Conservation (phyloP, 1,140 invertebrate genomes). For the Conopomorpha cramerella region DNA sequence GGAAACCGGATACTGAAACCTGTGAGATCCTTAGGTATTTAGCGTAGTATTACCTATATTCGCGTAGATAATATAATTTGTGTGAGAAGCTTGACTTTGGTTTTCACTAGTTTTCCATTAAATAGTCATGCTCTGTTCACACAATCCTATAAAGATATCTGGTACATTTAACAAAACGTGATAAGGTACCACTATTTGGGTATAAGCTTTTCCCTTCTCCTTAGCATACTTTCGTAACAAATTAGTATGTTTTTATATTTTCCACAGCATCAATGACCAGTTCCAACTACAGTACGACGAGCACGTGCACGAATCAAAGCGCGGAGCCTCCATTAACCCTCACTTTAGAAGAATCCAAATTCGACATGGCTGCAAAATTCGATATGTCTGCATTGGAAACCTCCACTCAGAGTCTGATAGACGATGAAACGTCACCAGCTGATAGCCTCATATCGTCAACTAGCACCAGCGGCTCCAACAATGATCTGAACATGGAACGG, state of each 20-base stretch:
- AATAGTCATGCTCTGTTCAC: too few relatives aligned
- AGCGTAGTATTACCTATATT: too few relatives aligned
- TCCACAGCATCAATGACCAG: slow-evolving; percentile 52
- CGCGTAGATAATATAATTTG: too few relatives aligned
- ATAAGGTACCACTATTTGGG: too few relatives aligned
- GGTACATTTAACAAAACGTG: too few relatives aligned
- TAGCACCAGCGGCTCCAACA: slow-evolving; percentile 67
- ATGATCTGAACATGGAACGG: slow-evolving; percentile 55
- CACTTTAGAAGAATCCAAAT: slow-evolving; percentile 73
- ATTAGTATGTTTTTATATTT: background rate
- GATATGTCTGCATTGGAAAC: slow-evolving; percentile 73
- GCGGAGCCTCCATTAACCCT: slow-evolving; percentile 37
- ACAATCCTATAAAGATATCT: too few relatives aligned
- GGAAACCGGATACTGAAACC: too few relatives aligned
- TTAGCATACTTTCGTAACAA: too few relatives aligned
- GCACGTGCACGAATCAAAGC: slow-evolving; percentile 52
- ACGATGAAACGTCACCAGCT: slow-evolving; percentile 80
- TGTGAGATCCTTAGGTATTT: too few relatives aligned
- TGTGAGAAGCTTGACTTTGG: too few relatives aligned
- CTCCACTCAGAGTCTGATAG: slow-evolving; percentile 67
- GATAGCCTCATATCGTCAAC: slow-evolving; percentile 76
- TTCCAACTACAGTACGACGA: slow-evolving; percentile 51
- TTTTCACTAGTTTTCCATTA: too few relatives aligned
- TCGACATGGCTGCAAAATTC: slow-evolving; percentile 76
- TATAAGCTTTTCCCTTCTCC: too few relatives aligned